Evolutionary conservation across 2,797 vertebrate genomes (phyloP).

Genomic region (Liasis olivaceus): DNA sequence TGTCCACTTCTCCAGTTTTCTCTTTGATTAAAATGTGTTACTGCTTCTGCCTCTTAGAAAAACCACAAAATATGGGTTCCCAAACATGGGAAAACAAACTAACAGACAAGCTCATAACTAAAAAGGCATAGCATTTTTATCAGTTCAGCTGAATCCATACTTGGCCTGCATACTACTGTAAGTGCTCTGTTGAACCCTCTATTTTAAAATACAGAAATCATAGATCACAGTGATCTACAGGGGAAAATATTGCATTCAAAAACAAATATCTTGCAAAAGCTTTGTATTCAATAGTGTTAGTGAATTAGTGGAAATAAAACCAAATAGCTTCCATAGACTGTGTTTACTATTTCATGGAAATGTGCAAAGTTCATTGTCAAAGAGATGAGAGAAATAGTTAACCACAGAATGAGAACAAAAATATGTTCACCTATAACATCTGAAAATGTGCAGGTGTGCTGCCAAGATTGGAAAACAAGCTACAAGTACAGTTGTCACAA

Average conservation of each 20-base stretch:
- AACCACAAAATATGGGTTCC: background rate
- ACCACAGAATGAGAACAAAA: constrained; percentile 36
- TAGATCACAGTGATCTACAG: background rate
- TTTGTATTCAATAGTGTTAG: background rate
- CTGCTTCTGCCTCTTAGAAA: background rate
- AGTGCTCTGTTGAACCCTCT: background rate
- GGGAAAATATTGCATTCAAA: background rate
- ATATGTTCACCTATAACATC: constrained; percentile 16
- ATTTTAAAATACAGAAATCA: background rate
- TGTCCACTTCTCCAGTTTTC: background rate
- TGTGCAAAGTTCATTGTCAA: background rate
- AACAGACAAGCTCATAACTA: too few species aligned
- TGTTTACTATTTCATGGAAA: constrained; percentile 32
- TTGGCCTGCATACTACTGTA: background rate
- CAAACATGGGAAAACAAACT: too few species aligned
- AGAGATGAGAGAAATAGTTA: constrained; percentile 32
- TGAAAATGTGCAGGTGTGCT: constrained; percentile 44
- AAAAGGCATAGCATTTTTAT: background rate
- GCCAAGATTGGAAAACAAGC: constrained; percentile 47
- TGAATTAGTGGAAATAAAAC: background rate
- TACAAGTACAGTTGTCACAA: constrained; percentile 57
- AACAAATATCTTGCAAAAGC: fast-evolving
- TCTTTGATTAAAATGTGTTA: background rate
- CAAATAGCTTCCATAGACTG: background rate
- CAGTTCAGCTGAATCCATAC: background rate